Percentiles rank a stretch among this genome's conserved stretches.
Evolutionary conservation across 2,888 invertebrate genomes (phyloP).

Genomic region (Sthenelais limicola): DNA sequence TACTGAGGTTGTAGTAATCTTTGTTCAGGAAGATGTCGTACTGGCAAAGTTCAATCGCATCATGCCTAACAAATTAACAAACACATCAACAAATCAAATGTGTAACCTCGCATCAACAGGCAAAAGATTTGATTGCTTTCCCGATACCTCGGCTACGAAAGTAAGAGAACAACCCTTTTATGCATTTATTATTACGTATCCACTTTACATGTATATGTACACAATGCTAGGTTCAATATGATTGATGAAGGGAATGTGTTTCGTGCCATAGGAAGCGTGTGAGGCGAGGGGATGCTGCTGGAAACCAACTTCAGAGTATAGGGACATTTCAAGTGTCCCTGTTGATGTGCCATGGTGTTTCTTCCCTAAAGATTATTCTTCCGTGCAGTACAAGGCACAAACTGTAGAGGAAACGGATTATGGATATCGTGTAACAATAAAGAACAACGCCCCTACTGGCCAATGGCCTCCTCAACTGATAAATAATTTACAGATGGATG

Average conservation of each 20-base stretch:
- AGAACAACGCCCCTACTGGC: conserved; percentile 19
- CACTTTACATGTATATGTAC: too few relatives aligned
- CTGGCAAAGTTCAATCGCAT: too few relatives aligned
- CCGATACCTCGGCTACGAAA: conserved; percentile 37
- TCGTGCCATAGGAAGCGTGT: conserved; percentile 41
- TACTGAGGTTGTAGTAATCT: too few relatives aligned
- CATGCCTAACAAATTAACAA: too few relatives aligned
- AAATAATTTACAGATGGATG: conserved; percentile 47
- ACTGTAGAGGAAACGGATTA: conserved; percentile 42
- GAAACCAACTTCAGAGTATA: conserved; percentile 10
- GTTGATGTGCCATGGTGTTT: conserved; percentile 51
- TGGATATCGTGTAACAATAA: conserved; percentile 46
- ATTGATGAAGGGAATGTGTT: too few relatives aligned
- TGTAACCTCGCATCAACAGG: conserved; percentile 17
- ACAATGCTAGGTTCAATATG: too few relatives aligned
- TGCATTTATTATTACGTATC: too few relatives aligned
- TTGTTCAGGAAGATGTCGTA: too few relatives aligned
- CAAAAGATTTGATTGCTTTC: conserved; percentile 52
- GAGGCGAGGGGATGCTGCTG: conserved; percentile 52
- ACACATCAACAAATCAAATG: too few relatives aligned
- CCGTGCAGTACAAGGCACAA: conserved; percentile 45
- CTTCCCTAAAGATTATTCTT: conserved; percentile 50
- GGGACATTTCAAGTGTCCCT: background rate
- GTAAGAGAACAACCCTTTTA: background rate
- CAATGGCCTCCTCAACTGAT: conserved; percentile 54